These are phyloP conservation scores for Drosophila merina DNA, from an alignment of 2,888 invertebrate genomes.

Conservation along the genomic window DNA sequence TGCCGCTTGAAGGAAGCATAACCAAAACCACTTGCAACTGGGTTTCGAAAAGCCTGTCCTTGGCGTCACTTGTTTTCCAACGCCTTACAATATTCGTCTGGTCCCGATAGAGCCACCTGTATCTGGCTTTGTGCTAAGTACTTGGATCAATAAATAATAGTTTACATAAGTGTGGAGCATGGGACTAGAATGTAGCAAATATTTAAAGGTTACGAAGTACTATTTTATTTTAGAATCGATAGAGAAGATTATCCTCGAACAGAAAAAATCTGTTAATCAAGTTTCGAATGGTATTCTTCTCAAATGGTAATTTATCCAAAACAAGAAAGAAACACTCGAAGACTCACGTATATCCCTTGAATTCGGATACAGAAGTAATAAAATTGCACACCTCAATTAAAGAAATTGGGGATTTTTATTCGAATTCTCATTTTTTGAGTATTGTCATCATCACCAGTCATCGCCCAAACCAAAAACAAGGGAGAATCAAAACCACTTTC, in stretches of 20 bases:
- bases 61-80: conserved; percentile 49
- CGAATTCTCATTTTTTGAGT: conserved; percentile 30
- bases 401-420: conserved; percentile 9
- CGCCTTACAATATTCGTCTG: conserved; percentile 18
- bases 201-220: background rate
- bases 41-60: conserved; percentile 27
- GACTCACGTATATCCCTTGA: background rate
- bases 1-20: conserved; percentile 22
- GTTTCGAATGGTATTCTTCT: too few relatives aligned
- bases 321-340: background rate
- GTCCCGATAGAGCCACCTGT: conserved; percentile 13
- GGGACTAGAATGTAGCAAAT: background rate
- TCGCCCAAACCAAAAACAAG: conserved; percentile 11
- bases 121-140: conserved; percentile 28
- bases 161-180: background rate
- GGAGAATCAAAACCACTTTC: conserved; percentile 60
- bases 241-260: too few relatives aligned
- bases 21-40: conserved; percentile 53
- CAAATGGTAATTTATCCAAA: background rate
- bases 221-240: too few relatives aligned
- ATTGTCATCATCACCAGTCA: conserved; percentile 19
- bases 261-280: too few relatives aligned
- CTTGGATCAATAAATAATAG: conserved; percentile 19
- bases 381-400: background rate
- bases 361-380: background rate